Base-by-base conservation (phyloP, 2,113 vertebrate species). In the Romanogobio albipinnatus region DNA sequence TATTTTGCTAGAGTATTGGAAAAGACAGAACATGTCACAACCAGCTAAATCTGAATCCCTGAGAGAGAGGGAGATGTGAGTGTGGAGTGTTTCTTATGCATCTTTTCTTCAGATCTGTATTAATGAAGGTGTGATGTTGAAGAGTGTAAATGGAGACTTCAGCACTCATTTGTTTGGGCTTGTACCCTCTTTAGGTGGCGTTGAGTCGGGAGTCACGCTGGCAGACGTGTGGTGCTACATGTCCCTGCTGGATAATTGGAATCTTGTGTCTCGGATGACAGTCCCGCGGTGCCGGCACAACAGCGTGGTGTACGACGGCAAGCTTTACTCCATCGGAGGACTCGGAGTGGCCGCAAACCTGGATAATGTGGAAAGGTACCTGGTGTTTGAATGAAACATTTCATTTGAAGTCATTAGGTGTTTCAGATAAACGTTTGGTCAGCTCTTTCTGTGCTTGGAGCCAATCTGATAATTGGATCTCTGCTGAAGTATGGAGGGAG, bases 141-240 rank as follows among this genome's bases (percentile, higher is more conserved):
- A 82, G 36, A 58, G 82, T 88, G 83, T 73, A 77, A 86, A 86
- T 82, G 64, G 82, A 84, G 62, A 84, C 62, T 84, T 81, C 59
- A 84, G 76, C 70, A 62, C 74, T 81, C 61, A 76, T 87, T 79
- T 59, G 80, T 85, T 61, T 79, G 77, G 56, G 49, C 66, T 88
- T 74, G 36, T 24, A 59, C 70, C 79, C 49, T 85, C 70, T 75
- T 15, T 94, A 99, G 98, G 98, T 58, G 98, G 98, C 26, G 98
- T 97, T 89, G 98, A 99, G 91, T 96, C 97, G 0, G 98, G 98
- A n/a, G 96, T 99, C 93, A 96, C 96, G 22, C 94, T 99, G 71
- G 94, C 97, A 0, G 98, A 99, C 4, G 97, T 99, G 76, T 99
- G 98, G 98, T 99, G 97, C 92, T 99, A 99, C 93, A 99, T 99